A percentile compares a stretch with the other conserved stretches of the same genome.
These are phyloP conservation scores for Tetragonula clypearis DNA, from an alignment of 1,140 invertebrate species.

Conservation along the genomic window DNA sequence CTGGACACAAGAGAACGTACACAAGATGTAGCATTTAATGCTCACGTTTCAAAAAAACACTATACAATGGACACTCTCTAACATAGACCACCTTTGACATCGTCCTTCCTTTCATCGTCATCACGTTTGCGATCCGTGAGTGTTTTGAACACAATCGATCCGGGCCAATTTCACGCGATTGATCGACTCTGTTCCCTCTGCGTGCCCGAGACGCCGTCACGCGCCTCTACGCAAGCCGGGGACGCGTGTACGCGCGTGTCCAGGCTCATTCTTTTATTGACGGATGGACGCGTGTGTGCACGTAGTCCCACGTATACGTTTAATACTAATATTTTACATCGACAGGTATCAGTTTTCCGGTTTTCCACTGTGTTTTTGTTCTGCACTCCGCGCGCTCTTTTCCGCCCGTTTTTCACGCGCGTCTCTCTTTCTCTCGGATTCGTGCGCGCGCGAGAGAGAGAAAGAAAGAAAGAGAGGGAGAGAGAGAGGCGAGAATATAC, in stretches of 20 bases:
- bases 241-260: conserved; percentile 29
- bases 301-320: conserved; percentile 66
- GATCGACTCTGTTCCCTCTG: conserved; percentile 67
- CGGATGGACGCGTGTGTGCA: conserved; percentile 67
- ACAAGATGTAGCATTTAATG: conserved; percentile 86
- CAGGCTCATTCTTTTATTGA: conserved; percentile 37
- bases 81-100: conserved; percentile 80
- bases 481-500: conserved; percentile 3
- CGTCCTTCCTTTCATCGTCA: conserved; percentile 72
- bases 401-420: background rate
- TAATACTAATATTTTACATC: conserved; percentile 76
- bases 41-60: conserved; percentile 85
- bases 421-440: background rate
- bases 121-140: conserved; percentile 71
- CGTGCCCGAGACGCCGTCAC: conserved; percentile 27
- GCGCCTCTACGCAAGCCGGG: conserved; percentile 33
- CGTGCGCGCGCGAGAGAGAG: too few species aligned
- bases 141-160: conserved; percentile 74
- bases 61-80: conserved; percentile 84
- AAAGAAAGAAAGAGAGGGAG: background rate
- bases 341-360: conserved; percentile 65
- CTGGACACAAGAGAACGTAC: conserved; percentile 76
- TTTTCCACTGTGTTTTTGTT: conserved; percentile 18
- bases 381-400: background rate
- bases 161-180: conserved; percentile 66